Base-by-base conservation (phyloP, 2,797 vertebrate species). In the Peromyscus attwateri region DNA sequence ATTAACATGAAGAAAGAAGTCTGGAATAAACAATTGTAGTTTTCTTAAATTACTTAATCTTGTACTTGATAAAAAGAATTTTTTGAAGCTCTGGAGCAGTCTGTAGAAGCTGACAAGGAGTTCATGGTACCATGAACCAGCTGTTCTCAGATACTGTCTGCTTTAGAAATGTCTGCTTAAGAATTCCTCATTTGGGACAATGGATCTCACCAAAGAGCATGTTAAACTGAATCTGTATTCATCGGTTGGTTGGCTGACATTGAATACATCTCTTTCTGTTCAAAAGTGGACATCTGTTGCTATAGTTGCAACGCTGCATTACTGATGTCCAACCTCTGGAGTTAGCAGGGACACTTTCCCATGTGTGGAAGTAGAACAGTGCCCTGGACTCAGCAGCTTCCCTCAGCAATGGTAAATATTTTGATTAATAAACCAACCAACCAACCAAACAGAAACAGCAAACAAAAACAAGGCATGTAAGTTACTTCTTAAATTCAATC, bases 1-100 rank as follows among this genome's bases (percentile, higher is more conserved):
- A 37, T 96, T 62, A 77, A 76, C 46, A 73, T 29, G 17, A 62
- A 90, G 31, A 79, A 66, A 57, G 76, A 85, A 92, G 70, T 4
- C 79, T 19, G 9, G 93, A 31, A 93, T 66, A 77, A 95, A 75
- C 17, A 68, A 55, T 62, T 95, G 19, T 0, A 76, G 29, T 3
- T 91, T 17, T 34, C 64, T 98, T 92, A 93, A 87, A 60, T 16
- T 95, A 57, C 46, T 37, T 89, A 70, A 27, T 19, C 27, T 79
- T 76, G 62, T 93, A 27, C 34, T 85, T 85, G 31, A 85, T 70
- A 37, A 55, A 55, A 76, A 82, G 43, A 37, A 80, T n/a, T 82
- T 85, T 11, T 40, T 93, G 71, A 75, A 85, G 64, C 43, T 34
- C 60, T 25, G 89, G 85, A 43, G 34, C 6, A 12, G 17, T 40